phyloP scores from a whole-genome alignment of 1,140 invertebrate genomes.

The Drosophila tropicalis region DNA sequence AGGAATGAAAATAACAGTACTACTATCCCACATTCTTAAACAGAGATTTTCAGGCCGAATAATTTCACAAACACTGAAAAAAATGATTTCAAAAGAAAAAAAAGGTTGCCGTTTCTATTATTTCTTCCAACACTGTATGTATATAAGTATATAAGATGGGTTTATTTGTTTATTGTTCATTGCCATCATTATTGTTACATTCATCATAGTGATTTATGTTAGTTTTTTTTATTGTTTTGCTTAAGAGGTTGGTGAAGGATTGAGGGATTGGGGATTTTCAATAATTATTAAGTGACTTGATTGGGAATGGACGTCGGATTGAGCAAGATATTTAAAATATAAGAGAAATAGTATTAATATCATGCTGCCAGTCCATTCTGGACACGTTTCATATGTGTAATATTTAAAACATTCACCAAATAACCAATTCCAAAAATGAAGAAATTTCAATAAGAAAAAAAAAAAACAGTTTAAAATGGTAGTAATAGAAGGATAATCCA shows the following conservation, averaged over 20 bases:
- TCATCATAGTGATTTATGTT: slow-evolving; percentile 9
- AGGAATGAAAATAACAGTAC: too few relatives aligned
- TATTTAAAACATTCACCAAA: slow-evolving; percentile 4
- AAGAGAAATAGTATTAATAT: background rate
- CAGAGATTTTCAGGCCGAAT: too few relatives aligned
- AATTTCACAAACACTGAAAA: too few relatives aligned
- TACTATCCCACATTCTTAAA: too few relatives aligned
- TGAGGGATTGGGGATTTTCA: background rate
- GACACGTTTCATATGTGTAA: slow-evolving; percentile 6
- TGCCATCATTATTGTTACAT: slow-evolving; percentile 1
- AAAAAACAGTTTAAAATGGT: background rate
- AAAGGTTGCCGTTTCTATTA: too few relatives aligned
- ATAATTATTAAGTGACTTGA: background rate
- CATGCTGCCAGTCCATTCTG: background rate
- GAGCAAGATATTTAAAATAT: background rate
- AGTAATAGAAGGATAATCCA: background rate
- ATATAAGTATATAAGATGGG: too few relatives aligned
- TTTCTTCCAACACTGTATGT: too few relatives aligned
- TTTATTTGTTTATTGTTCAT: background rate
- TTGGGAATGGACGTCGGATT: background rate
- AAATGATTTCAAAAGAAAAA: too few relatives aligned
- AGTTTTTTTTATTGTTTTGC: background rate
- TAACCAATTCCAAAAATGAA: background rate
- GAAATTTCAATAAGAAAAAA: background rate
- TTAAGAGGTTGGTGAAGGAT: background rate